These are phyloP conservation scores for Pseudomyrmex dendroicus DNA, from an alignment of 1,140 invertebrate genomes.

Conservation along the genomic window DNA sequence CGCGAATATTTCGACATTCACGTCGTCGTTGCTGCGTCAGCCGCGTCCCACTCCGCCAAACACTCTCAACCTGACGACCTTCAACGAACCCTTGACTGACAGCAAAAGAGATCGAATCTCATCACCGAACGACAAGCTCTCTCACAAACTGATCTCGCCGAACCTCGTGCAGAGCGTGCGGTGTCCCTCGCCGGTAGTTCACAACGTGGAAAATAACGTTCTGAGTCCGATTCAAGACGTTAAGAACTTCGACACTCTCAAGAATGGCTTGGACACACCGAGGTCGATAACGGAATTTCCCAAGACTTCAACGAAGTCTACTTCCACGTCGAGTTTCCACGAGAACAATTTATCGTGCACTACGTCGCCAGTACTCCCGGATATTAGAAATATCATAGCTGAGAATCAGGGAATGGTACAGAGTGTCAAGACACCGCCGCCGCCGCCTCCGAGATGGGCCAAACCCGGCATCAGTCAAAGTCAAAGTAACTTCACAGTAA, in stretches of 20 bases:
- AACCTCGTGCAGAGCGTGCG: constrained; percentile 83
- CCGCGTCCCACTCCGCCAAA: constrained; percentile 93
- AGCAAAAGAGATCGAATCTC: constrained; percentile 76
- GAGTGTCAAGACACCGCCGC: constrained; percentile 87
- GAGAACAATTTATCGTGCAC: constrained; percentile 78
- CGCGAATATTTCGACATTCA: constrained; percentile 79
- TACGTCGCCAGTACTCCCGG: constrained; percentile 74
- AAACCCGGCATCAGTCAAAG: constrained; percentile 84
- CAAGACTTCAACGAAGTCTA: constrained; percentile 67
- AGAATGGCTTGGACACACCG: constrained; percentile 59
- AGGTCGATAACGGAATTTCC: constrained; percentile 71
- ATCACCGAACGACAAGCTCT: constrained; percentile 80
- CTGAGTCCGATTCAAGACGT: constrained; percentile 84
- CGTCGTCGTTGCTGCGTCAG: constrained; percentile 84
- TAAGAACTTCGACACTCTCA: constrained; percentile 66
- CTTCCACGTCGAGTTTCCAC: constrained; percentile 77
- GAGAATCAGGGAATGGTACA: constrained; percentile 72
- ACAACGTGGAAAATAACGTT: constrained; percentile 86
- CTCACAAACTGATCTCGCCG: constrained; percentile 82
- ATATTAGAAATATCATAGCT: constrained; percentile 71
- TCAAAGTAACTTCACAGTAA: constrained; percentile 90
- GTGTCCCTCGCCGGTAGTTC: constrained; percentile 81
- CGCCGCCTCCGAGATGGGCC: constrained; percentile 87
- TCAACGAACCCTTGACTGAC: constrained; percentile 82
- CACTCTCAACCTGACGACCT: constrained; percentile 89